Base-by-base conservation (phyloP, 2,797 vertebrate species). In the Onychomys leucogaster region DNA sequence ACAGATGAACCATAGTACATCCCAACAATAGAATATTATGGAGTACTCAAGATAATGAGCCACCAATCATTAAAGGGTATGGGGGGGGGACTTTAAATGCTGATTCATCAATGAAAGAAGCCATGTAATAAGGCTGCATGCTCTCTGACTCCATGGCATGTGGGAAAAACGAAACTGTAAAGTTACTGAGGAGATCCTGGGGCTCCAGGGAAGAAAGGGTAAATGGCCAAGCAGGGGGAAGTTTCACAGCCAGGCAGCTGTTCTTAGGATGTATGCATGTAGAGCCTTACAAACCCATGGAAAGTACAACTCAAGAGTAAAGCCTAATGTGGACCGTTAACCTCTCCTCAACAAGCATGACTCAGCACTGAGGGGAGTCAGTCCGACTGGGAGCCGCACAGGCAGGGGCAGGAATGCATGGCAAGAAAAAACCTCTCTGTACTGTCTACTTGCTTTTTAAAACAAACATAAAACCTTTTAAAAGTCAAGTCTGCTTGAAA, bases 281-380 rank as follows among this genome's bases (percentile, higher is more conserved):
- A 19, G 19, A 34, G 32, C 21, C 25, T 61, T 76, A 32, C 71
- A 89, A 16, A 59, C 25, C 25, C n/a, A 23, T 9, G 17, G 52
- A 32, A 29, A 1, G 1, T 37, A 25, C 7, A 37, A 19, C 65
- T 49, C 49, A 69, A 34, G n/a, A 71, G 19, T 59, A 75, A 69
- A 19, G 61, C 27, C n/a, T 76, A 10, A 0, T 3, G 11, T 57
- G 6, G 55, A 67, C 37, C 12, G 0, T 2, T 19, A 9, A 2
- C 52, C 32, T 21, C 5, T 1, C 5, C 5, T 29, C 14, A 32
- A 19, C 17, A 13, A 6, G 27, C 12, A 5, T 43, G 27, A 27
- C 41, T 46, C 59, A 11, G 1, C 8, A 11, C 11, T 32, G 46
- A 13, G 41, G 67, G 27, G 9, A 59, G 16, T 32, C 14, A 2